phyloP scores from a whole-genome alignment of 2,888 invertebrate genomes.

The Malthinus seriepunctatus region DNA sequence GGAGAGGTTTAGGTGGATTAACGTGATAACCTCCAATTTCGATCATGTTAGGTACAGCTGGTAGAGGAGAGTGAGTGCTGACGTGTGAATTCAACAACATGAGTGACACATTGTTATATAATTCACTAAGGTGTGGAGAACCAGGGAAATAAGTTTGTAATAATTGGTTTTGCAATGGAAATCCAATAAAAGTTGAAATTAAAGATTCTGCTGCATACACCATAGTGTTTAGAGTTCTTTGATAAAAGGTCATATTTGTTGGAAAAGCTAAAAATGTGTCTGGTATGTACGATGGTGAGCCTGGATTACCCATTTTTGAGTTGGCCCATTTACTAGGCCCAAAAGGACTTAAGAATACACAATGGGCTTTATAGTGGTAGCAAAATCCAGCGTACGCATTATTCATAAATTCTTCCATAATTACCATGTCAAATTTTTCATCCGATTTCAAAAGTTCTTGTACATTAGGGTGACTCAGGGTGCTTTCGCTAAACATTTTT shows the following conservation, averaged over 20 bases:
- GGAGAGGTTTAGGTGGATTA: constrained; percentile 36
- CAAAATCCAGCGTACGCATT: constrained; percentile 52
- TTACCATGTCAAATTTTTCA: constrained; percentile 46
- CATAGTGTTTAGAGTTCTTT: constrained; percentile 19
- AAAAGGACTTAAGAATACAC: constrained; percentile 44
- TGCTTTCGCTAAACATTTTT: constrained; percentile 17
- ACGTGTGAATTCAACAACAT: constrained; percentile 53
- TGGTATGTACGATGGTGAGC: constrained; percentile 56
- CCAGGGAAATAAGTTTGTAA: constrained; percentile 33
- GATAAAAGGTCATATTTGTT: constrained; percentile 15
- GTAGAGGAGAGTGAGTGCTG: constrained; percentile 56
- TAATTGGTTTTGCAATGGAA: constrained; percentile 17
- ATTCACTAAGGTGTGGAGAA: constrained; percentile 28
- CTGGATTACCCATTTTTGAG: constrained; percentile 53
- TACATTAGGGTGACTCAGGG: constrained; percentile 46
- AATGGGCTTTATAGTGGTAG: constrained; percentile 41
- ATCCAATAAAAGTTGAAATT: constrained; percentile 7
- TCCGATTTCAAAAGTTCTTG: constrained; percentile 46
- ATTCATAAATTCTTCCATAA: constrained; percentile 53
- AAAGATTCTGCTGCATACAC: neutral
- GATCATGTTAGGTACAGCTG: constrained; percentile 60
- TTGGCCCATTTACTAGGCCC: constrained; percentile 52
- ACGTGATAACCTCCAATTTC: constrained; percentile 62
- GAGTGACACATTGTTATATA: constrained; percentile 43
- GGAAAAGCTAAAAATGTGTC: constrained; percentile 41